Evolutionary conservation across 2,797 vertebrate genomes (phyloP).

Genomic region (Tinamus major): DNA sequence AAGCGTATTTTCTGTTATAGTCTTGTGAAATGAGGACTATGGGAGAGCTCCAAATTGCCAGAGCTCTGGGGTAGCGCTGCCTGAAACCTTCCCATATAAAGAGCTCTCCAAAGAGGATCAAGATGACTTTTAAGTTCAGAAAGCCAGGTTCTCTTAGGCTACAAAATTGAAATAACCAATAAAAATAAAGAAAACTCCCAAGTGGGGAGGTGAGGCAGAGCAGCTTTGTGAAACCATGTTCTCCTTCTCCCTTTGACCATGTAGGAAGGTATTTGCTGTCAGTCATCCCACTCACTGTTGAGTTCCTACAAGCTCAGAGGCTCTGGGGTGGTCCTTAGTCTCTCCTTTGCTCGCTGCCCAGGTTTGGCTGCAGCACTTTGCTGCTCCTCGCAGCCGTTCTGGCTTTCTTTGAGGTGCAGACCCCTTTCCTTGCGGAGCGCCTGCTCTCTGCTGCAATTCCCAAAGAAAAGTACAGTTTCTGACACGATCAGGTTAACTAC

Average conservation of each 20-base stretch:
- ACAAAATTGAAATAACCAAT: conserved; percentile 25
- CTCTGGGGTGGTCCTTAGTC: neutral
- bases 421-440: neutral
- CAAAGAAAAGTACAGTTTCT: neutral
- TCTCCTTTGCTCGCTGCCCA: neutral
- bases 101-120: conserved; percentile 16
- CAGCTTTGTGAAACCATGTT: conserved; percentile 17
- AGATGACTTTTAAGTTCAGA: conserved; percentile 49
- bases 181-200: conserved; percentile 21
- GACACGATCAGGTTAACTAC: neutral
- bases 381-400: neutral
- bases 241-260: neutral
- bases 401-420: neutral
- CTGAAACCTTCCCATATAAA: conserved; percentile 15
- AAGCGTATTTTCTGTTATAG: conserved; percentile 16
- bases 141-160: conserved; percentile 1
- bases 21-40: conserved; percentile 28
- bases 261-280: conserved; percentile 6
- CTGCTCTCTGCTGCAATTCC: neutral
- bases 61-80: conserved; percentile 28
- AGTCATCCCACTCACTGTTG: neutral
- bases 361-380: neutral
- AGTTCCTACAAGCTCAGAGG: neutral
- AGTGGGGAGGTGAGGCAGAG: neutral
- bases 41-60: conserved; percentile 15